Evolutionary conservation across 2,113 vertebrate genomes (phyloP).

Genomic region (Motacilla tschutschensis): DNA sequence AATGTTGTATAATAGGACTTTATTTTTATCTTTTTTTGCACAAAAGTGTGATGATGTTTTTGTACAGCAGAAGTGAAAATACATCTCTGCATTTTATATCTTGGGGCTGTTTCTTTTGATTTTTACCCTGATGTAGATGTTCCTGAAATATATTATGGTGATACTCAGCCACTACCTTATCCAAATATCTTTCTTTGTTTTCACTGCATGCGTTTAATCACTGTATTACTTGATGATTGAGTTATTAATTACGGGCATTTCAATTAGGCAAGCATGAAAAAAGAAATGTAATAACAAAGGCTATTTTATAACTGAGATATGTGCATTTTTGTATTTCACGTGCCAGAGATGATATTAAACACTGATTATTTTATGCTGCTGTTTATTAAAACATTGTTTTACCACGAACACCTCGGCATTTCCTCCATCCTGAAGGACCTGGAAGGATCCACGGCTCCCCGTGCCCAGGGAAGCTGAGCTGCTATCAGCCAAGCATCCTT

Average conservation of each 20-base stretch:
- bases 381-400: constrained; percentile 76
- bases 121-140: constrained; percentile 67
- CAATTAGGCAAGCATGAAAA: constrained; percentile 69
- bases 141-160: constrained; percentile 64
- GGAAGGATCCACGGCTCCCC: not conserved
- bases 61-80: constrained; percentile 93
- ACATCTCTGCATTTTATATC: constrained; percentile 82
- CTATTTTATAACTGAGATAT: constrained; percentile 69
- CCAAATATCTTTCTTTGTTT: constrained; percentile 62
- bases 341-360: constrained; percentile 79
- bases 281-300: constrained; percentile 68
- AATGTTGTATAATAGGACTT: constrained; percentile 72
- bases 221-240: constrained; percentile 76
- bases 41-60: constrained; percentile 84
- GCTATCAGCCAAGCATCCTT: not conserved
- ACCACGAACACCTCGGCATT: not conserved
- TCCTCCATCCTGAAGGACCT: constrained; percentile 8
- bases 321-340: constrained; percentile 75
- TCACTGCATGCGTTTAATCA: constrained; percentile 78
- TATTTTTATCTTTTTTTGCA: constrained; percentile 87
- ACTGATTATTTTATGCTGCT: constrained; percentile 80
- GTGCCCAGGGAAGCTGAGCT: not conserved
- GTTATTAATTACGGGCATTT: constrained; percentile 74
- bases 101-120: constrained; percentile 73
- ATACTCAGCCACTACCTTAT: constrained; percentile 59